Evolutionary conservation across 23 tunicate species (phyloP), one percentile per base, ranked within the genome.

Genomic region (Halocynthia aurantium): DNA sequence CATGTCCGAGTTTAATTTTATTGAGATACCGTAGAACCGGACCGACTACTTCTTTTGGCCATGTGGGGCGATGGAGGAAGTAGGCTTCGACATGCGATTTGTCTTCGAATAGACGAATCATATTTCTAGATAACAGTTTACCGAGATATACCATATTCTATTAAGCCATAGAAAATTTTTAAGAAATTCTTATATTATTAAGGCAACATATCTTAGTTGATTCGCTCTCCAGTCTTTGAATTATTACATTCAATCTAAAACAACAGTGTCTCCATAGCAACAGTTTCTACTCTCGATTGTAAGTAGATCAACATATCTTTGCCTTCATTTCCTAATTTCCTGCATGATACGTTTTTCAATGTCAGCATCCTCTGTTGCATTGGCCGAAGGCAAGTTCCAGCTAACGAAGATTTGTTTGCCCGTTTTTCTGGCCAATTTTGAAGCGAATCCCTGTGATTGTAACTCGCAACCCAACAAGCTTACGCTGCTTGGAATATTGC

Each of bases 41-140:
- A 19, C 55, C 73, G 6, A 76, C 79, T 13, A 83, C 60, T 52
- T 75, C 81, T 8, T 55, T 44, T 18, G 87, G 76, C 61, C 80
- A 83, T 0, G 52, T 44, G 19, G 87, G 87, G 2, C 87, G 81
- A 83, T 75, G 69, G 4, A 52, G 67, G 11, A 53, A 81, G 63
- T 83, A 83, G 15, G 54, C 52, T 62, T 83, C 81, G 10, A 78
- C 74, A 65, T 74, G 78, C 10, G 13, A 20, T 54, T 74, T 74
- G 40, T 74, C 56, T 54, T 74, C 62, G 22, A 74, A 74, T 50
- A 74, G 31, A 8, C 56, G n/a, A 13, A 74, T 74, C 78, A 74
- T 74, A 11, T 49, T 54, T 20, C 56, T 12, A 10, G 31, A 5
- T 11, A 15, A 15, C 1, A 8, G 65, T 54, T 54, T 53, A 10